Conservation (phyloP, 1,140 invertebrate species). For the Apolygus lucorum region DNA sequence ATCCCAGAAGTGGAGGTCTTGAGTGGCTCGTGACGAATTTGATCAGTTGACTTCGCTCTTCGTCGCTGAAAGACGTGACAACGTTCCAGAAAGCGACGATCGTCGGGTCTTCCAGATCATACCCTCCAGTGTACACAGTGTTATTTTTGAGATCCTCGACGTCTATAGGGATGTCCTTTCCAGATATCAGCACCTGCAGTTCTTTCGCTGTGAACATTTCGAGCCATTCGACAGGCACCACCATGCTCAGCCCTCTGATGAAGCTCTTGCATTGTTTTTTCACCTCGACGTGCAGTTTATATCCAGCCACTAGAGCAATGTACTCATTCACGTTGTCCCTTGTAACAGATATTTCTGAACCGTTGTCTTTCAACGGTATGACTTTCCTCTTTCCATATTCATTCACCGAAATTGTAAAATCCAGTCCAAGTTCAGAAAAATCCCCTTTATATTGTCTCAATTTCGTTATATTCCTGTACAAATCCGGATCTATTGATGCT, state of each 20-base stretch:
- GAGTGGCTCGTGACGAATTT: constrained; percentile 98
- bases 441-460: constrained; percentile 73
- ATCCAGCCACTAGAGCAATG: constrained; percentile 92
- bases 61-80: constrained; percentile 70
- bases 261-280: constrained; percentile 76
- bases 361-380: constrained; percentile 82
- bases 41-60: constrained; percentile 74
- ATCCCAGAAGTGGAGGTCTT: constrained; percentile 84
- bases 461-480: constrained; percentile 84
- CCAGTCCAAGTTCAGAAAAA: constrained; percentile 72
- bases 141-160: constrained; percentile 76
- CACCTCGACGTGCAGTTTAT: constrained; percentile 90
- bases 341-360: constrained; percentile 81
- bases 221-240: constrained; percentile 83
- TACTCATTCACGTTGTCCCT: constrained; percentile 91
- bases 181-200: constrained; percentile 87
- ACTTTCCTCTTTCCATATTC: constrained; percentile 83
- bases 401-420: constrained; percentile 85
- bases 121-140: constrained; percentile 78
- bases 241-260: constrained; percentile 69
- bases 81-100: constrained; percentile 78
- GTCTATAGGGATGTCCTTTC: constrained; percentile 85
- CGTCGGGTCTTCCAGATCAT: constrained; percentile 65
- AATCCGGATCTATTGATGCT: constrained; percentile 81
- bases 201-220: constrained; percentile 93